These are phyloP conservation scores for Andricus grossulariae DNA, from an alignment of 1,140 invertebrate species.

Conservation along the genomic window DNA sequence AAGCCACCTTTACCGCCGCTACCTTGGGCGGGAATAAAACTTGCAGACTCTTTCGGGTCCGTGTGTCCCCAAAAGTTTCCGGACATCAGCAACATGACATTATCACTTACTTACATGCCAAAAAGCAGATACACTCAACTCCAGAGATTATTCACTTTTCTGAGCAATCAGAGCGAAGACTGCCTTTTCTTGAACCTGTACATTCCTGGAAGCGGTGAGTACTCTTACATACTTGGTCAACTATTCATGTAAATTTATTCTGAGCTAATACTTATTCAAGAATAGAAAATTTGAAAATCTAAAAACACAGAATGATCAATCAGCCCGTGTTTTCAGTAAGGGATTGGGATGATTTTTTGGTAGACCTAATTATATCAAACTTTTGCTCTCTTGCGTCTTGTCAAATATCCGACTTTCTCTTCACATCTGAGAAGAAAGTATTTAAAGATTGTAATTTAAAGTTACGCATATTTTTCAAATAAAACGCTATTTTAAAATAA, in stretches of 20 bases:
- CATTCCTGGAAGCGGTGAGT: constrained; percentile 88
- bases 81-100: constrained; percentile 83
- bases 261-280: no score
- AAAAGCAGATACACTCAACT: constrained; percentile 82
- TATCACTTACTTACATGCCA: constrained; percentile 83
- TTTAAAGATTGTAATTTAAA: no score
- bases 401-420: no score
- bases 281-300: no score
- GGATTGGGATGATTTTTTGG: no score
- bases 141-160: constrained; percentile 79
- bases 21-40: constrained; percentile 83
- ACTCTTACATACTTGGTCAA: not conserved
- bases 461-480: not conserved
- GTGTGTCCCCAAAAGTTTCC: constrained; percentile 87
- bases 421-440: no score
- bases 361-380: no score
- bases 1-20: constrained; percentile 82
- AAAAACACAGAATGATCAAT: no score
- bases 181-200: constrained; percentile 94
- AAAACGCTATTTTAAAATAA: not conserved
- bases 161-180: constrained; percentile 91
- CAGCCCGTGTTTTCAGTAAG: no score
- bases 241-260: no score
- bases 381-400: no score
- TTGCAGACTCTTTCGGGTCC: constrained; percentile 84